A percentile compares a stretch with the other conserved stretches of the same genome.
phyloP scores from a whole-genome alignment of 2,113 vertebrate species.

The Eulemur macaco region DNA sequence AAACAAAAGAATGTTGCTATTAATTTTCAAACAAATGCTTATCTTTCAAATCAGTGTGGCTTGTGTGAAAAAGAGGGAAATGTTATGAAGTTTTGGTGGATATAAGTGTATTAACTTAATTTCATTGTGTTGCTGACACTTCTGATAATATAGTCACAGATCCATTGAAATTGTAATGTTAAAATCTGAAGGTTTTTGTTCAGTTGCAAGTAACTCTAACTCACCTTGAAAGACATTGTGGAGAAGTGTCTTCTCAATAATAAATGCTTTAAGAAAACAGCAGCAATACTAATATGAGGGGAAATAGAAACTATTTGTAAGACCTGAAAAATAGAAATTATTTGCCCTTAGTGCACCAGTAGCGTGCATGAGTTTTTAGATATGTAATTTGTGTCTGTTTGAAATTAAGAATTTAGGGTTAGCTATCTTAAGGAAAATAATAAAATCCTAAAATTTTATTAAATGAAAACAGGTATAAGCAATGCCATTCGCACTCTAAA shows the following conservation, averaged over 20 bases:
- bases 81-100: slow-evolving; percentile 24
- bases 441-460: background rate
- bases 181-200: slow-evolving; percentile 37
- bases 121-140: background rate
- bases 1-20: slow-evolving; percentile 83
- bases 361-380: background rate
- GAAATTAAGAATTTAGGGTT: background rate
- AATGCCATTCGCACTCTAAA: background rate
- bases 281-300: background rate
- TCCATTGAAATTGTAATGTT: background rate
- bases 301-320: background rate
- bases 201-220: background rate
- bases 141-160: background rate
- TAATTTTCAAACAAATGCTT: slow-evolving; percentile 75
- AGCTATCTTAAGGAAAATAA: slow-evolving; percentile 14
- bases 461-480: background rate
- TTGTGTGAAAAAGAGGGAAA: slow-evolving; percentile 21
- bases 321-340: background rate
- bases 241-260: background rate
- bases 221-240: background rate
- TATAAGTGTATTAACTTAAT: background rate
- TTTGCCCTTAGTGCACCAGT: background rate
- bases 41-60: slow-evolving; percentile 64
- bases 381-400: background rate
- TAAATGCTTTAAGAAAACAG: slow-evolving; percentile 2